Evolutionary conservation across 1,140 invertebrate genomes (phyloP).

Genomic region (Drosophila baimaii): DNA sequence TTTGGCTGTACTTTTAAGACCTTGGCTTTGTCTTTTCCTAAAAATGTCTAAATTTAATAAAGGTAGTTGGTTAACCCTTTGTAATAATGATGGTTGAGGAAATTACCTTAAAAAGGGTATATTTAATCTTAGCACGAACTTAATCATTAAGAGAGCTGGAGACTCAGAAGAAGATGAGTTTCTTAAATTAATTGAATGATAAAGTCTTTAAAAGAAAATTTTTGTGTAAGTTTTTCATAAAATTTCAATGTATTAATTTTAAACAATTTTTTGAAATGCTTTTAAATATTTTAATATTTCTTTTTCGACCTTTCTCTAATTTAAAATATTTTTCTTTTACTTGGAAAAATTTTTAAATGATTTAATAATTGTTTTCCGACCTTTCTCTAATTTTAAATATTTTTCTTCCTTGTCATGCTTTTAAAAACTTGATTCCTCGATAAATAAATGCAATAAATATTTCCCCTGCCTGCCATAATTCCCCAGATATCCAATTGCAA

Average conservation of each 20-base stretch:
- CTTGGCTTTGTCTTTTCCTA: neutral
- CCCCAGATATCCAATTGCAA: neutral
- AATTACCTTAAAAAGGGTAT: neutral
- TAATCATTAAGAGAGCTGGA: fast-evolving
- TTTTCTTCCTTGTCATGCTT: neutral
- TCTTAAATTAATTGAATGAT: neutral
- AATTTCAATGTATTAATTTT: too few species aligned
- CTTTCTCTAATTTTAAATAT: neutral
- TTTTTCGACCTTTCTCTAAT: too few species aligned
- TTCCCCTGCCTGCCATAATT: neutral
- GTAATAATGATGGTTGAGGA: neutral
- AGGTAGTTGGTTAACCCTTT: neutral
- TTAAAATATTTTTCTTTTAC: too few species aligned
- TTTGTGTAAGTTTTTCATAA: too few species aligned
- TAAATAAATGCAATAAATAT: neutral
- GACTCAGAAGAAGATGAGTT: neutral
- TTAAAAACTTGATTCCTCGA: neutral
- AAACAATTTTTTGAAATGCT: neutral
- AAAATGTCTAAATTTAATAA: neutral
- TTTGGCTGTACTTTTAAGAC: neutral
- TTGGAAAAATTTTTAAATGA: neutral
- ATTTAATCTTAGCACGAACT: neutral
- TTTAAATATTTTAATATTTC: neutral
- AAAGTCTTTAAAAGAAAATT: neutral
- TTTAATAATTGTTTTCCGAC: neutral